Percentiles rank a stretch among this genome's conserved stretches.
These are phyloP conservation scores for Papilio xuthus DNA, from an alignment of 1,140 invertebrate species.

Conservation along the genomic window DNA sequence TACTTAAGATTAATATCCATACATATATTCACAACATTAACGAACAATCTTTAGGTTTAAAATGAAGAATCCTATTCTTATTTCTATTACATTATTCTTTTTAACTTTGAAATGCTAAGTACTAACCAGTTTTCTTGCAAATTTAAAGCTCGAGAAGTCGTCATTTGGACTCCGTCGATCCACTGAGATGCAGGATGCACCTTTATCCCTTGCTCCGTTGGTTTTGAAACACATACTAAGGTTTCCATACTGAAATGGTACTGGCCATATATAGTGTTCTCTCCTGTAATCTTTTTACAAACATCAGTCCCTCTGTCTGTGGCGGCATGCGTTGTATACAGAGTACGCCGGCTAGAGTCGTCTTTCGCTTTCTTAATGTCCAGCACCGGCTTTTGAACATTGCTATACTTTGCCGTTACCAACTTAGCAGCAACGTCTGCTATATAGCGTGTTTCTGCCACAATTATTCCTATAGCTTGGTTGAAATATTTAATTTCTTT, in stretches of 20 bases:
- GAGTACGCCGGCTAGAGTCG: slow-evolving; percentile 39
- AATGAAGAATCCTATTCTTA: too few species aligned
- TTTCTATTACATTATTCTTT: neutral
- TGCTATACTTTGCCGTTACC: slow-evolving; percentile 16
- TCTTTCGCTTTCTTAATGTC: slow-evolving; percentile 23
- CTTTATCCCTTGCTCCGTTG: slow-evolving; percentile 85
- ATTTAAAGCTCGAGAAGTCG: slow-evolving; percentile 81
- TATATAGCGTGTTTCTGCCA: slow-evolving; percentile 81
- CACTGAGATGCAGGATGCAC: slow-evolving; percentile 84
- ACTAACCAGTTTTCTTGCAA: slow-evolving; percentile 61
- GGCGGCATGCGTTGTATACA: slow-evolving; percentile 36
- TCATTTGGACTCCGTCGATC: slow-evolving; percentile 81
- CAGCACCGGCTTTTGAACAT: slow-evolving; percentile 16
- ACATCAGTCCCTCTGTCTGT: slow-evolving; percentile 58
- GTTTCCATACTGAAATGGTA: slow-evolving; percentile 81
- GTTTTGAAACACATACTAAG: slow-evolving; percentile 82
- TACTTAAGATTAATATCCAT: neutral
- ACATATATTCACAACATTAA: neutral
- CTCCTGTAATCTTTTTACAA: slow-evolving; percentile 66
- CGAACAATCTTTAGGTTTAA: too few species aligned
- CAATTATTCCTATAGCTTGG: slow-evolving; percentile 87
- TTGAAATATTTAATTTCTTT: slow-evolving; percentile 83
- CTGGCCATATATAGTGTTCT: slow-evolving; percentile 61
- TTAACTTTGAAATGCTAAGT: neutral
- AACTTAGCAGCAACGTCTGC: slow-evolving; percentile 18